A percentile compares a stretch with the other conserved stretches of the same genome.
These are phyloP conservation scores for Camponotus vicinus DNA, from an alignment of 1,140 invertebrate species.

Conservation along the genomic window DNA sequence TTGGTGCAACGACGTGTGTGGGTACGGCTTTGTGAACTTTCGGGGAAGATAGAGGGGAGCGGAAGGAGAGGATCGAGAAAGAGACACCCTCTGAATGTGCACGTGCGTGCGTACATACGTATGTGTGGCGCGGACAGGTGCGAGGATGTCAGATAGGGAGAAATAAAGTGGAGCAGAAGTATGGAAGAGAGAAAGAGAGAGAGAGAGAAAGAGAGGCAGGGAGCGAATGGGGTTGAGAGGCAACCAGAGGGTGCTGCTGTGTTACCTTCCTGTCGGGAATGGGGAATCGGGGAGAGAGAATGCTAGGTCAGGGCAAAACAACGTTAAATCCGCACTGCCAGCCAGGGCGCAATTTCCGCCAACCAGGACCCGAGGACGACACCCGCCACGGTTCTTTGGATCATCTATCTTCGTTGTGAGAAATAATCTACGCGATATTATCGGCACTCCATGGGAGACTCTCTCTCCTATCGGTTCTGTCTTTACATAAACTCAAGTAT, in stretches of 20 bases:
- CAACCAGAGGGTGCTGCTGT: slow-evolving; percentile 66
- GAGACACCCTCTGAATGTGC: slow-evolving; percentile 13
- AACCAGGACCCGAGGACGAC: slow-evolving; percentile 56
- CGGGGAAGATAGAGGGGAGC: too few relatives aligned
- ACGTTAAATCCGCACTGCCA: slow-evolving; percentile 74
- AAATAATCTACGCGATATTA: slow-evolving; percentile 64
- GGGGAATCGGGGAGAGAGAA: slow-evolving; percentile 58
- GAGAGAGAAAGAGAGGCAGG: neutral
- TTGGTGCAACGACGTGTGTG: slow-evolving; percentile 12
- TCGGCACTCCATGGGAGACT: slow-evolving; percentile 28
- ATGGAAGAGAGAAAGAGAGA: slow-evolving; percentile 32
- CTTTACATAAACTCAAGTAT: slow-evolving; percentile 1
- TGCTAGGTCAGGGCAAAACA: slow-evolving; percentile 78
- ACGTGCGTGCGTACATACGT: slow-evolving; percentile 23
- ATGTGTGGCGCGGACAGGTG: neutral
- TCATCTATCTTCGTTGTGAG: slow-evolving; percentile 65
- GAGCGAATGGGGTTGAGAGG: slow-evolving; percentile 67
- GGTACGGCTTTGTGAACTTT: slow-evolving; percentile 44
- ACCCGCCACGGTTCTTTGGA: slow-evolving; percentile 68
- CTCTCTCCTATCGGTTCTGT: slow-evolving; percentile 10
- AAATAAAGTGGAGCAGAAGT: slow-evolving; percentile 4
- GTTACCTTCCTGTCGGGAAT: slow-evolving; percentile 75
- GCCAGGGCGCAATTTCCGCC: slow-evolving; percentile 75
- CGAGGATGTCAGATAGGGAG: slow-evolving; percentile 6
- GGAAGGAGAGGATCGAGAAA: neutral